phyloP scores from a whole-genome alignment of 1,140 invertebrate genomes.

The Pissodes strobi region DNA sequence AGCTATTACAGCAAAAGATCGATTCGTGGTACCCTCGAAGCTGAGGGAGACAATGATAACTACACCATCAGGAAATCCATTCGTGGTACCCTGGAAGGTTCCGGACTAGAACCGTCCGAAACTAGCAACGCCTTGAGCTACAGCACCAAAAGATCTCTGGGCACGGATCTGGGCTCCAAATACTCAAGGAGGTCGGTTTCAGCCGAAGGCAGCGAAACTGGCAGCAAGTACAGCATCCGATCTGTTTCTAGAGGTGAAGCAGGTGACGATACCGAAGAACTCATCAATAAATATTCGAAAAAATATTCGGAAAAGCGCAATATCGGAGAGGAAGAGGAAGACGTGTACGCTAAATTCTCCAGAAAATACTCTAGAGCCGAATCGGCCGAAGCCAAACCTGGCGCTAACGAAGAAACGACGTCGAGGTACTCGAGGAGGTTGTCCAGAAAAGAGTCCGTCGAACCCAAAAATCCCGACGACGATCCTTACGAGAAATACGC shows the following conservation, averaged over 20 bases:
- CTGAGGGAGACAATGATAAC: constrained; percentile 41
- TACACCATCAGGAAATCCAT: constrained; percentile 44
- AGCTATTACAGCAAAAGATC: constrained; percentile 41
- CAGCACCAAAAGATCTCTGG: constrained; percentile 30
- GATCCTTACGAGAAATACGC: constrained; percentile 41
- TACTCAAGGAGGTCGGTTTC: constrained; percentile 43
- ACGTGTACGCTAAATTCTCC: constrained; percentile 49
- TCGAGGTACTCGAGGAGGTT: constrained; percentile 62
- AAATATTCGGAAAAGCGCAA: constrained; percentile 46
- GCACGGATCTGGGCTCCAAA: constrained; percentile 37
- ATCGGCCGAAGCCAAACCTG: constrained; percentile 48
- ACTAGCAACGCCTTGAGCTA: constrained; percentile 17
- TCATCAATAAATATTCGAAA: constrained; percentile 41
- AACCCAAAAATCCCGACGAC: constrained; percentile 38
- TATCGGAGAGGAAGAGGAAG: constrained; percentile 44
- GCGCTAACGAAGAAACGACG: constrained; percentile 63
- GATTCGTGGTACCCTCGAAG: constrained; percentile 34
- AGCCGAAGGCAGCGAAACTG: constrained; percentile 35
- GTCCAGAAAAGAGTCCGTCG: constrained; percentile 51
- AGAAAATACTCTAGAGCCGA: constrained; percentile 45
- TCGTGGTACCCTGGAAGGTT: constrained; percentile 39
- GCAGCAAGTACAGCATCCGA: constrained; percentile 36
- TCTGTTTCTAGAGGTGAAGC: constrained; percentile 28
- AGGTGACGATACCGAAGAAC: constrained; percentile 42
- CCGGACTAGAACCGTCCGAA: constrained; percentile 29